phyloP scores from a whole-genome alignment of 2,113 vertebrate species.

The Panthera leo region DNA sequence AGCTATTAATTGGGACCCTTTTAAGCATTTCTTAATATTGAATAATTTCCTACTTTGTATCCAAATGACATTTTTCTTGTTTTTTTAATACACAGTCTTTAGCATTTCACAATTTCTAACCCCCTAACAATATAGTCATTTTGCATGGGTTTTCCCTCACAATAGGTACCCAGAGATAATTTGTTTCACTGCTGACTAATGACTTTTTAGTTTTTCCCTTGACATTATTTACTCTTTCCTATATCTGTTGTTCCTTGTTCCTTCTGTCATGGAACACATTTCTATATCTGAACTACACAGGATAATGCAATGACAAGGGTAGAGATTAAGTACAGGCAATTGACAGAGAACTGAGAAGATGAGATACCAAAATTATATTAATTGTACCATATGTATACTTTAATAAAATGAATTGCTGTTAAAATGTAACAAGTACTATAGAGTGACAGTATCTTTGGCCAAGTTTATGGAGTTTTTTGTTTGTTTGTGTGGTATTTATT shows the following conservation, averaged over 20 bases:
- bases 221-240: constrained; percentile 39
- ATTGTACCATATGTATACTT: neutral
- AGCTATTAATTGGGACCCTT: neutral
- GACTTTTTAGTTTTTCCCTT: constrained; percentile 26
- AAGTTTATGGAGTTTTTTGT: neutral
- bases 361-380: neutral
- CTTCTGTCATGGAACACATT: neutral
- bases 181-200: constrained; percentile 8
- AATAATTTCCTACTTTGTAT: neutral
- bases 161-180: neutral
- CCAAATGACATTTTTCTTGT: neutral
- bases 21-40: neutral
- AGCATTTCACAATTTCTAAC: neutral
- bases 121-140: neutral
- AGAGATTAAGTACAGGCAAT: neutral
- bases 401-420: neutral
- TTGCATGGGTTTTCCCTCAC: neutral
- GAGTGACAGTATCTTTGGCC: neutral
- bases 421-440: neutral
- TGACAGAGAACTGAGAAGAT: neutral
- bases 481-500: neutral
- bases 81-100: neutral
- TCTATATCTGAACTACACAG: neutral
- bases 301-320: neutral
- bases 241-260: neutral